Evolutionary conservation across 2,797 vertebrate species (phyloP).

Genomic region (Melanogrammus aeglefinus): DNA sequence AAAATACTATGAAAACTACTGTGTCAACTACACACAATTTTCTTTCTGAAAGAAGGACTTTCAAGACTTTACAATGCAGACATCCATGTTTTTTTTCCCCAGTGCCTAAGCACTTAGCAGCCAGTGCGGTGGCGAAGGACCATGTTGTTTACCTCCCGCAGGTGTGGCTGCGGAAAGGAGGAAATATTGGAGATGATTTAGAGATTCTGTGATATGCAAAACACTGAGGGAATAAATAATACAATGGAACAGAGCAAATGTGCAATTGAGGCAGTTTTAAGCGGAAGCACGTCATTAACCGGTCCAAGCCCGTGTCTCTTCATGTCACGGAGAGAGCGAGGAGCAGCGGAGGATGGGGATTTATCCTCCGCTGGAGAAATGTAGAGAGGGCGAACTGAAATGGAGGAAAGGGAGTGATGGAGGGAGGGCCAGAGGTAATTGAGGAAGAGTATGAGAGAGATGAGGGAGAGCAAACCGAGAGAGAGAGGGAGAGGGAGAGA

Average conservation of each 20-base stretch:
- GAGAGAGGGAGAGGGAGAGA: neutral
- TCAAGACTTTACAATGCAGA: neutral
- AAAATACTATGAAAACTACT: neutral
- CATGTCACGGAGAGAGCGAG: neutral
- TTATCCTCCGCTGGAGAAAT: neutral
- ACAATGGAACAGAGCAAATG: conserved; percentile 47
- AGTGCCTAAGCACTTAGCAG: neutral
- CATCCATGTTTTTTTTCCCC: neutral
- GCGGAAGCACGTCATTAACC: conserved; percentile 36
- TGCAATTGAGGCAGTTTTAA: conserved; percentile 29
- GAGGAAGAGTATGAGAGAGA: conserved; percentile 12
- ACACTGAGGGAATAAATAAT: conserved; percentile 11
- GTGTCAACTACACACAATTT: neutral
- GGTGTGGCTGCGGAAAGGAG: neutral
- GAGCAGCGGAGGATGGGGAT: neutral
- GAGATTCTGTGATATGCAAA: conserved; percentile 46
- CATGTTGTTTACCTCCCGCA: conserved; percentile 19
- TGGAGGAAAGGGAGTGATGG: neutral
- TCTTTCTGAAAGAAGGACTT: neutral
- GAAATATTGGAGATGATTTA: conserved; percentile 33
- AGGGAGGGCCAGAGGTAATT: neutral
- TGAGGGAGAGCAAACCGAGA: conserved; percentile 5
- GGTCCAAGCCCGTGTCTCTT: conserved; percentile 16
- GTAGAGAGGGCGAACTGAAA: neutral
- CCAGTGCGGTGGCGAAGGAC: neutral